Base-by-base conservation (phyloP, 1,140 invertebrate genomes). In the Scaptomyza pallida region DNA sequence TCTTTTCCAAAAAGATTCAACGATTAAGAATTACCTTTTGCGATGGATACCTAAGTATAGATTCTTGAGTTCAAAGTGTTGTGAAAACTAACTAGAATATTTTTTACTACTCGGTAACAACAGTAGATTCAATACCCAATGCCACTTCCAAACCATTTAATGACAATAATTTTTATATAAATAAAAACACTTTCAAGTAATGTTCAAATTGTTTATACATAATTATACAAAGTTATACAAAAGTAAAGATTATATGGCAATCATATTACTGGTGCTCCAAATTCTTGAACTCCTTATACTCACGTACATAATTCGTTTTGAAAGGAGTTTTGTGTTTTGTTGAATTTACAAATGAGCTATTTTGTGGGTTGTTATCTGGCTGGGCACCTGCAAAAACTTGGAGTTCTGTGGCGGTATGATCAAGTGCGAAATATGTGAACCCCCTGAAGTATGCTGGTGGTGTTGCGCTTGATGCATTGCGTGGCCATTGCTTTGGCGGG, bases 341-440 rank as follows among this genome's bases (percentile, higher is more conserved):
- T 8, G 15, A 65, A 57, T 68, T 51, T 72, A 90, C 59, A 90
- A 69, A 15, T 90, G 89, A 2, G 89, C 82, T 44, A 90, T 72
- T 54, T 77, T 86, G 26, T 77, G 82, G 3, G 83, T 43, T 41
- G 69, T 75, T 9, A 83, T 68, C 16, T 75, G 69, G n/a, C 65
- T 65, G 30, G 89, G 89, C 41, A 89, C 89, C 62, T 90, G 89
- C 15, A 90, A 30, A 21, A 80, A 90, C 17, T 90, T 90, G 10
- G 85, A 57, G 65, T 89, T 90, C 21, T 90, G 89, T 2, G 89
- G 89, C 35, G 89, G 89, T 41, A 90, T 90, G 33, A 90, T 73
- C 57, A 90, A 55, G 37, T 90, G 89, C 21, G 78, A 68, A 5
- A 90, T 59, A 21, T 90, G 89, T 17, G 75, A 63, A 41, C 50